phyloP scores from a whole-genome alignment of 2,113 vertebrate species.

The Columba janthina region DNA sequence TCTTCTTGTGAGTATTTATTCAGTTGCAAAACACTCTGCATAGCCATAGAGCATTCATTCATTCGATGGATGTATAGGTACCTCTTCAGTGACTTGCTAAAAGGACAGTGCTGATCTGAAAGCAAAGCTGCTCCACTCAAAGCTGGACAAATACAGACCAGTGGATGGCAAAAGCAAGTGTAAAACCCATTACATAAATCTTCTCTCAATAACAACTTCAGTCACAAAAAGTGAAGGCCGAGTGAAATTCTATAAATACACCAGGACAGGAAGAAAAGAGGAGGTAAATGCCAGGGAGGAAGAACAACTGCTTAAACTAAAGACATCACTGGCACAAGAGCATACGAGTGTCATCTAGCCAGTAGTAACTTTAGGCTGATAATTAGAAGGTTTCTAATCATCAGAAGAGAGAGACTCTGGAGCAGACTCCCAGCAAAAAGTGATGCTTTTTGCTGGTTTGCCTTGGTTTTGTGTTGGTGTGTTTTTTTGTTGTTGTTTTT shows the following conservation, averaged over 20 bases:
- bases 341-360: not conserved
- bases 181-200: not conserved
- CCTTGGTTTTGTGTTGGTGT: not conserved
- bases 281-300: not conserved
- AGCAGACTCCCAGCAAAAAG: not conserved
- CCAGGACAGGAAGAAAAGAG: not conserved
- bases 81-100: not conserved
- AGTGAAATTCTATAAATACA: not conserved
- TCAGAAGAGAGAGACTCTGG: not conserved
- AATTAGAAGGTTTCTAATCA: slow-evolving; percentile 1
- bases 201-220: not conserved
- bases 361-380: not conserved
- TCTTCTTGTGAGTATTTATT: slow-evolving; percentile 5
- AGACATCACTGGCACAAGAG: not conserved
- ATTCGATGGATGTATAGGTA: not conserved
- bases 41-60: not conserved
- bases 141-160: not conserved
- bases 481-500: not conserved
- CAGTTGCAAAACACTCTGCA: not conserved
- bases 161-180: not conserved
- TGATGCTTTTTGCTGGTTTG: not conserved
- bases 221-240: not conserved
- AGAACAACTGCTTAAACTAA: not conserved
- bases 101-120: not conserved
- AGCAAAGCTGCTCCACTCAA: not conserved